phyloP scores from a whole-genome alignment of 2,797 vertebrate species.

The Rhinoraja longicauda region DNA sequence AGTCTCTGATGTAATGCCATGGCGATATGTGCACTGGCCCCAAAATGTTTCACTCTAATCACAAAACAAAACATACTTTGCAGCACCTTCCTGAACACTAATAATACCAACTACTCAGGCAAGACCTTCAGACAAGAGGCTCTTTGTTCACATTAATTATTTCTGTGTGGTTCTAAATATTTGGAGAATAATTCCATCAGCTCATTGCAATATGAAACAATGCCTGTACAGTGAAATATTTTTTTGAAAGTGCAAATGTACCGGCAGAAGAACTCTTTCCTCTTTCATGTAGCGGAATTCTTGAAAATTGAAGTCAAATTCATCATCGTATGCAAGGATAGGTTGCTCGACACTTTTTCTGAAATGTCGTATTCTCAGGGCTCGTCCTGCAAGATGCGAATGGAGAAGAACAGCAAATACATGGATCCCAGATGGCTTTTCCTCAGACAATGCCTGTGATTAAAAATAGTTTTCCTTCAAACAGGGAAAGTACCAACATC shows the following conservation, averaged over 20 bases:
- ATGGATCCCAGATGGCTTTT: conserved; percentile 68
- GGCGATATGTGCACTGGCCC: background rate
- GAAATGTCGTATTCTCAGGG: conserved; percentile 70
- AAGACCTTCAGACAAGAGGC: background rate
- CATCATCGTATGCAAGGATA: conserved; percentile 67
- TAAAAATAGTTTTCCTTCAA: background rate
- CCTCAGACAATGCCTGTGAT: conserved; percentile 64
- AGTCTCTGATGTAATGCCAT: background rate
- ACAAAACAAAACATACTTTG: background rate
- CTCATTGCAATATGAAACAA: background rate
- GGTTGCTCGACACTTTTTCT: conserved; percentile 63
- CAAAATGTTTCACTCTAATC: background rate
- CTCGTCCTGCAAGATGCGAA: conserved; percentile 72
- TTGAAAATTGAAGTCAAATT: conserved; percentile 84
- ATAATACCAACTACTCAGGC: background rate
- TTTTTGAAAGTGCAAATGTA: conserved; percentile 43
- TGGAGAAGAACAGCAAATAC: conserved; percentile 77
- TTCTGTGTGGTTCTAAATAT: background rate
- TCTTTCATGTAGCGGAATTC: conserved; percentile 74
- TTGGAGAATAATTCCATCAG: background rate
- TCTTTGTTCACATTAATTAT: background rate
- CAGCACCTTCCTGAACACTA: background rate
- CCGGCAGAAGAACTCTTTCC: conserved; percentile 71
- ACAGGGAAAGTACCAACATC: background rate
- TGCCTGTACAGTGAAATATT: background rate